phyloP scores from a whole-genome alignment of 1,140 invertebrate species.

The Pentalonia nigronervosa region DNA sequence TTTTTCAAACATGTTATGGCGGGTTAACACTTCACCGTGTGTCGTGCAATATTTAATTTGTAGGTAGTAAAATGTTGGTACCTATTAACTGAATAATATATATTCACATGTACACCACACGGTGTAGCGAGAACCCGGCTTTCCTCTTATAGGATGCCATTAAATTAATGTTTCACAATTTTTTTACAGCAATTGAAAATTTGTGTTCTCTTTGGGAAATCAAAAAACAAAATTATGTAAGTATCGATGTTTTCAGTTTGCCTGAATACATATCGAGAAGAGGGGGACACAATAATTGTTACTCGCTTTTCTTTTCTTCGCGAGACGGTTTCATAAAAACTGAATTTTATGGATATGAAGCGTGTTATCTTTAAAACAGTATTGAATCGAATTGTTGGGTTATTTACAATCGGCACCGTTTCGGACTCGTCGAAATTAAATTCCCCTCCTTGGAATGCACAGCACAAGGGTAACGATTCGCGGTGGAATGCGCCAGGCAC shows the following conservation, averaged over 20 bases:
- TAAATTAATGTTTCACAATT: neutral
- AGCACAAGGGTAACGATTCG: neutral
- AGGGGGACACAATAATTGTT: neutral
- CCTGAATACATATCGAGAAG: neutral
- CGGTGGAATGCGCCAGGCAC: neutral
- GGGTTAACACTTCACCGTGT: neutral
- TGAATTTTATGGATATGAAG: neutral
- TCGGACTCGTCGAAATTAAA: constrained; percentile 28
- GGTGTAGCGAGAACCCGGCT: no score
- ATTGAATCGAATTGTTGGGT: neutral
- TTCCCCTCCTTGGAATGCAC: constrained; percentile 23
- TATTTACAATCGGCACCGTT: constrained; percentile 41
- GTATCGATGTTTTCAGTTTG: neutral
- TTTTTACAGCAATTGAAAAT: neutral
- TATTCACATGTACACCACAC: no score
- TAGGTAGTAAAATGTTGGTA: neutral
- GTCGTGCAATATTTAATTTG: neutral
- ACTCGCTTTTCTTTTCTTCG: neutral
- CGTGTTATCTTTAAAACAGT: neutral
- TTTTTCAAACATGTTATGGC: neutral
- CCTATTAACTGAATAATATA: neutral
- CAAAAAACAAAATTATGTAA: neutral
- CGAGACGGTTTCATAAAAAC: neutral
- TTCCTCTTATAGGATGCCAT: neutral
- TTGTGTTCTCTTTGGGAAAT: neutral